Evolutionary conservation across 1,140 invertebrate genomes (phyloP).

Genomic region (Aradophagus sp.): DNA sequence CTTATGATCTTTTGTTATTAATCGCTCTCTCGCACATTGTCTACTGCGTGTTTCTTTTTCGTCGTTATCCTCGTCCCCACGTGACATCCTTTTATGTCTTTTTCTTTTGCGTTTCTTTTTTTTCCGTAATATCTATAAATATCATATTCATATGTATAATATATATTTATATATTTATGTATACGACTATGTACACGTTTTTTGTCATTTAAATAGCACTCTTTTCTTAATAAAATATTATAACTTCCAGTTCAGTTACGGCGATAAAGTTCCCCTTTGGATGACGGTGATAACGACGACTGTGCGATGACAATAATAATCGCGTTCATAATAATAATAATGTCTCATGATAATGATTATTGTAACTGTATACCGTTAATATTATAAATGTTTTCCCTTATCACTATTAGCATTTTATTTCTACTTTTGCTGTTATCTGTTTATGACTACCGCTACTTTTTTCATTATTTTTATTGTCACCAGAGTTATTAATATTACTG

Average conservation of each 20-base stretch:
- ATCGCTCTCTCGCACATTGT: conserved; percentile 4
- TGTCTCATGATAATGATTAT: conserved; percentile 41
- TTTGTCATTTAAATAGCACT: conserved; percentile 63
- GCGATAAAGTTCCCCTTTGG: conserved; percentile 32
- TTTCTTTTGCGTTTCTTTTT: conserved; percentile 13
- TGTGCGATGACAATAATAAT: conserved; percentile 34
- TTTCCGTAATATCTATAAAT: conserved; percentile 66
- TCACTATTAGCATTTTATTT: conserved; percentile 34
- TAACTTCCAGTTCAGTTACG: conserved; percentile 28
- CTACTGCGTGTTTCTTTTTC: conserved; percentile 30
- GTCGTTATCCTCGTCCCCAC: conserved; percentile 46
- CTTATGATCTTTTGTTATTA: conserved; percentile 19
- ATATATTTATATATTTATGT: conserved; percentile 51
- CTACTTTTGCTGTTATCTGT: conserved; percentile 31
- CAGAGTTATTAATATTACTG: conserved; percentile 28
- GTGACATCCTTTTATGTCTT: conserved; percentile 18
- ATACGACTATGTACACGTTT: conserved; percentile 40
- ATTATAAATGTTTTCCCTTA: conserved; percentile 50
- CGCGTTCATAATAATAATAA: conserved; percentile 45
- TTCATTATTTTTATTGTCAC: conserved; percentile 18
- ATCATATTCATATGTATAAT: conserved; percentile 67
- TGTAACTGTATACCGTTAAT: conserved; percentile 36
- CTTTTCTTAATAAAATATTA: conserved; percentile 58
- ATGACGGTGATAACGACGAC: conserved; percentile 47
- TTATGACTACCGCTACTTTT: conserved; percentile 32